phyloP scores from a whole-genome alignment of 2,888 invertebrate genomes.

The Lasioglossum zephyrum region DNA sequence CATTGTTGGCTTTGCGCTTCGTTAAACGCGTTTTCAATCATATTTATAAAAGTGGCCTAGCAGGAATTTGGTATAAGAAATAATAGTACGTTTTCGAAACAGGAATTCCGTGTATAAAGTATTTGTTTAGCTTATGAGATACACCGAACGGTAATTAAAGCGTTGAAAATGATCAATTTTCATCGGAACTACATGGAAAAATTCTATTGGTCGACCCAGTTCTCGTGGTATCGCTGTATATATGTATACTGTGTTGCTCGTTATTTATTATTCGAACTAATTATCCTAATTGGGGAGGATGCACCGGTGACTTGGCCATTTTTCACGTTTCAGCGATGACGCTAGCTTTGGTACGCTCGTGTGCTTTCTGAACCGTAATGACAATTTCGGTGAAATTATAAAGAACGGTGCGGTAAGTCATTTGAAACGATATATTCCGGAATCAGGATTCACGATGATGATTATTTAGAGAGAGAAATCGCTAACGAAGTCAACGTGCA shows the following conservation, averaged over 20 bases:
- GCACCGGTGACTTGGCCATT: neutral
- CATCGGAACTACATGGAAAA: neutral
- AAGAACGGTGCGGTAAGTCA: neutral
- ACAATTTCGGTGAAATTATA: neutral
- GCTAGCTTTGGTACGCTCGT: neutral
- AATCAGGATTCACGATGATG: neutral
- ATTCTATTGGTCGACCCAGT: neutral
- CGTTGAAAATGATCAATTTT: neutral
- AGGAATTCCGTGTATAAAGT: neutral
- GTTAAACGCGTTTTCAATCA: neutral
- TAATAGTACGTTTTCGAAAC: neutral
- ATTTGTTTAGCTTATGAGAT: neutral
- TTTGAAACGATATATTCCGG: neutral
- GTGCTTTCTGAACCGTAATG: neutral
- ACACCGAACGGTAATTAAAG: neutral
- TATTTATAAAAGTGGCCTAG: neutral
- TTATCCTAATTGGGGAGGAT: slow-evolving; percentile 33
- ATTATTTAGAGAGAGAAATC: neutral
- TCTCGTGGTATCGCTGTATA: neutral
- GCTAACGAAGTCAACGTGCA: neutral
- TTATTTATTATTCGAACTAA: slow-evolving; percentile 11
- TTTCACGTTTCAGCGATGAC: neutral
- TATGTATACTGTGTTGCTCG: neutral
- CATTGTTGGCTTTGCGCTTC: neutral
- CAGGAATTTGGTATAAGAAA: neutral